Conservation (phyloP, 2,888 invertebrate genomes). For the Autographa gamma region DNA sequence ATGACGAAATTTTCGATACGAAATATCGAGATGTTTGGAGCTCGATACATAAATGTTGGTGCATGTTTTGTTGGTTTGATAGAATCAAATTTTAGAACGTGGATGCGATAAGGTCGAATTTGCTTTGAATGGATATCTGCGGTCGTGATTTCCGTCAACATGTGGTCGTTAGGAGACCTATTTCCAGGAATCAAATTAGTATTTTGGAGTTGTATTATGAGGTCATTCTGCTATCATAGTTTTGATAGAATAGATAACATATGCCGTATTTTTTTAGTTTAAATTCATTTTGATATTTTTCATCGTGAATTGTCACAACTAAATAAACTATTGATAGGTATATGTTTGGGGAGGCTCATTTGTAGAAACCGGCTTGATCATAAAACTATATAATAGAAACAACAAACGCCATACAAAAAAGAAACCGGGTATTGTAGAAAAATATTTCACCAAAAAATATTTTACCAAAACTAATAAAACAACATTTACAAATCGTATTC, state of each 20-base stretch:
- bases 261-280: too few species aligned
- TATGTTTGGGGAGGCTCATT: too few species aligned
- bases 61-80: conserved; percentile 19
- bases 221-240: not conserved
- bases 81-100: not conserved
- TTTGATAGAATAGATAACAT: too few species aligned
- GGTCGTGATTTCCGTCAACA: conserved; percentile 1
- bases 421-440: not conserved
- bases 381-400: too few species aligned
- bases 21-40: not conserved
- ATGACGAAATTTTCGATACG: conserved; percentile 19
- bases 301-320: too few species aligned
- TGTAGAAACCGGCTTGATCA: too few species aligned
- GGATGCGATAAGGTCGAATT: not conserved
- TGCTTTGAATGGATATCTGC: not conserved
- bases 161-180: conserved; percentile 1
- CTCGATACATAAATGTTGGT: conserved; percentile 12
- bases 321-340: too few species aligned
- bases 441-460: not conserved
- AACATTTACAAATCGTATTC: too few species aligned
- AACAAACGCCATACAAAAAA: too few species aligned
- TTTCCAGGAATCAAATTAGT: not conserved
- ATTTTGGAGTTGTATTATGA: not conserved
- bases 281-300: too few species aligned
- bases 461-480: too few species aligned